Percentiles rank a stretch among this genome's conserved stretches.
Evolutionary conservation across 2,888 invertebrate species (phyloP).

Genomic region (Sipunculus nudus): DNA sequence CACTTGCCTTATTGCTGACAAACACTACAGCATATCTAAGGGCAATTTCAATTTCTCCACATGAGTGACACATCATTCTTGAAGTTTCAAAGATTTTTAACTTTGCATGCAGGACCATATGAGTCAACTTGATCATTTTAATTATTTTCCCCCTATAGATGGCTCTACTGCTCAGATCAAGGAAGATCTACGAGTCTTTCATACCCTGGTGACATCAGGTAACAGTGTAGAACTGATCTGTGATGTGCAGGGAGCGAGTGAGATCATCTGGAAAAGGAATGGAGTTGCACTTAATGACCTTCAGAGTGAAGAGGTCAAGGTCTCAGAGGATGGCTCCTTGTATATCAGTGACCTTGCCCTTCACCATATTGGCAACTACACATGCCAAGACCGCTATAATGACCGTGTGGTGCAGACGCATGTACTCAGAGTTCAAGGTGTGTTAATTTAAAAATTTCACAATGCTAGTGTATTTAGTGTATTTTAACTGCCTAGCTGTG

Average conservation of each 20-base stretch:
- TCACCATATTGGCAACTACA: constrained; percentile 81
- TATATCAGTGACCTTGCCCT: constrained; percentile 79
- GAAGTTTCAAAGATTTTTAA: no score
- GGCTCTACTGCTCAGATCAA: constrained; percentile 78
- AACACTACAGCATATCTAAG: no score
- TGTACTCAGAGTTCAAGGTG: constrained; percentile 78
- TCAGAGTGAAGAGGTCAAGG: constrained; percentile 69
- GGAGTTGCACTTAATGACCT: constrained; percentile 74
- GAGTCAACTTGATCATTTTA: no score
- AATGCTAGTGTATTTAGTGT: not conserved
- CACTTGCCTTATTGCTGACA: no score
- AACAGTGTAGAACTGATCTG: constrained; percentile 83
- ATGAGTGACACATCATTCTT: no score
- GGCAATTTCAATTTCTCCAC: no score
- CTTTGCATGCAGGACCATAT: no score
- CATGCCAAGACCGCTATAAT: constrained; percentile 78
- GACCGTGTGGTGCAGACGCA: constrained; percentile 80
- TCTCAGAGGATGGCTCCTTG: constrained; percentile 78
- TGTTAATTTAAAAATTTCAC: no score
- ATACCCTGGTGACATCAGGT: constrained; percentile 76
- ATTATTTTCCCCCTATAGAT: constrained; percentile 69
- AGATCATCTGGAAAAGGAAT: constrained; percentile 78
- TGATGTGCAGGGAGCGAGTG: constrained; percentile 77
- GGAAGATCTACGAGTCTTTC: constrained; percentile 77
- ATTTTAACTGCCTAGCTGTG: not conserved